Evolutionary conservation across 2,113 vertebrate species (phyloP).

Genomic region (Indri indri): DNA sequence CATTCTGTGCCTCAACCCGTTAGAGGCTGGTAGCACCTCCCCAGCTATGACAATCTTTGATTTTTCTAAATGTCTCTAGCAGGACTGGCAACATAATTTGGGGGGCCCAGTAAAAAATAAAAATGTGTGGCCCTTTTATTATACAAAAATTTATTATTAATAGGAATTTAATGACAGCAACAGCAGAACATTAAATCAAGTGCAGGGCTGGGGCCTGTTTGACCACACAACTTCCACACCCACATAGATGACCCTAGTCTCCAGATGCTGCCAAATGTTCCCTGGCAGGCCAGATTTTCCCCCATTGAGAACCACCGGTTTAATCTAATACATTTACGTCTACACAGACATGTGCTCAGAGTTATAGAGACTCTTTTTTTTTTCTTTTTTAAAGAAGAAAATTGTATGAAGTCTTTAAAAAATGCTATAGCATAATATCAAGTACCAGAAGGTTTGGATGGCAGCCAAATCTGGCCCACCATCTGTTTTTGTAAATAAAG

Average conservation of each 20-base stretch:
- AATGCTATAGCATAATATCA: neutral
- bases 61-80: neutral
- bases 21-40: neutral
- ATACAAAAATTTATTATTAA: neutral
- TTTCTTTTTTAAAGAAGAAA: neutral
- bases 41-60: neutral
- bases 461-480: neutral
- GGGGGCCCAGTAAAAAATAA: neutral
- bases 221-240: neutral
- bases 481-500: conserved; percentile 52
- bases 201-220: neutral
- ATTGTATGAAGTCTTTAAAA: neutral
- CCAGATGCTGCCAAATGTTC: neutral
- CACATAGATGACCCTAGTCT: neutral
- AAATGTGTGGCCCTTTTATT: neutral
- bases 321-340: neutral
- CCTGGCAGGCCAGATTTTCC: neutral
- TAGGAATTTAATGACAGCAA: neutral
- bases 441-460: neutral
- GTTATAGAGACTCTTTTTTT: neutral
- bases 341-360: neutral
- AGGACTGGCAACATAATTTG: neutral
- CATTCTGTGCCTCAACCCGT: neutral
- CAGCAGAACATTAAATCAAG: neutral
- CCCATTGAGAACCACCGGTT: neutral